These are phyloP conservation scores for Trichomalopsis sarcophagae DNA, from an alignment of 1,140 invertebrate species.

Conservation along the genomic window DNA sequence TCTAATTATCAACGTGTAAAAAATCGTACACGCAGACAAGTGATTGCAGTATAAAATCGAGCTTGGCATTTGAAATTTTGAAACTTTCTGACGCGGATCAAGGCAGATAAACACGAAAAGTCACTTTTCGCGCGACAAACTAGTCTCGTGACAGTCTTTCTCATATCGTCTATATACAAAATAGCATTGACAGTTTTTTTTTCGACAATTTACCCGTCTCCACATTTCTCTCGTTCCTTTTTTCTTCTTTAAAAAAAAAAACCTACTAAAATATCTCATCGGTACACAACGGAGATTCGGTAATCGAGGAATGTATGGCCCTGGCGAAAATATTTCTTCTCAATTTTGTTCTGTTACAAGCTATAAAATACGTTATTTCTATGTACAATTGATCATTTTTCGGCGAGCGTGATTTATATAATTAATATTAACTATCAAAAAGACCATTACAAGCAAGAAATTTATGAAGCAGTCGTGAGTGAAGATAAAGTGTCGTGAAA, in stretches of 20 bases:
- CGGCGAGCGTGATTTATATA: not conserved
- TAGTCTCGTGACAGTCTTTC: conserved; percentile 17
- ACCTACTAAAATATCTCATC: conserved; percentile 11
- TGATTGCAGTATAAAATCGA: not conserved
- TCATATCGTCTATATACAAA: conserved; percentile 8
- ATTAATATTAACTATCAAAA: not conserved
- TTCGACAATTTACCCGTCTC: not conserved
- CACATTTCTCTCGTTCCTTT: not conserved
- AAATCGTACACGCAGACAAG: not conserved
- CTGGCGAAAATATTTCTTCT: conserved; percentile 28
- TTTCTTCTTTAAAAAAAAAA: conserved; percentile 7
- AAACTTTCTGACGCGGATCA: not conserved
- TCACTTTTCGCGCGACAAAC: not conserved
- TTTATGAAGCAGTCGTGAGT: not conserved
- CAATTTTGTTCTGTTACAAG: not conserved
- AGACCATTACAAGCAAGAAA: not conserved
- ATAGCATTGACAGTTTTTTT: conserved; percentile 10
- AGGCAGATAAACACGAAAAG: not conserved
- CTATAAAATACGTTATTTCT: not conserved
- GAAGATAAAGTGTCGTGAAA: not conserved
- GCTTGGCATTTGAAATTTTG: not conserved
- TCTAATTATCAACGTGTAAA: not conserved
- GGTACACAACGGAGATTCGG: conserved; percentile 23
- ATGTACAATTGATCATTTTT: not conserved
- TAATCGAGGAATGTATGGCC: conserved; percentile 11